Evolutionary conservation across 1,140 invertebrate species (phyloP).

Genomic region (Charaxes varanes): DNA sequence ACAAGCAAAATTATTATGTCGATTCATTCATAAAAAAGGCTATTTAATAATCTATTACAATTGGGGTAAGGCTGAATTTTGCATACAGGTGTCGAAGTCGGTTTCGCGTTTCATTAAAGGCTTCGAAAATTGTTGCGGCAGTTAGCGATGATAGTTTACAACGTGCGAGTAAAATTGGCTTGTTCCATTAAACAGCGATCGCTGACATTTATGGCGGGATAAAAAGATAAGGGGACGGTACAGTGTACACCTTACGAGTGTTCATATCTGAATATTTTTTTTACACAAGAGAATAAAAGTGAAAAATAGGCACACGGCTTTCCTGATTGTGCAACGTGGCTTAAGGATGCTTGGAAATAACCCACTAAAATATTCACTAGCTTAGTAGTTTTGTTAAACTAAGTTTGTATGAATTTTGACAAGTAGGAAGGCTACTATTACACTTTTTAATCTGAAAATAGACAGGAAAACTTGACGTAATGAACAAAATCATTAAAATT

Average conservation of each 20-base stretch:
- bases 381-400: too few relatives aligned
- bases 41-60: not conserved
- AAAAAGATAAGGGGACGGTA: constrained; percentile 2
- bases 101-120: constrained; percentile 9
- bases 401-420: too few relatives aligned
- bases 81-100: not conserved
- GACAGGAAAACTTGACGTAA: too few relatives aligned
- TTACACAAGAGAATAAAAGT: too few relatives aligned
- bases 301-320: too few relatives aligned
- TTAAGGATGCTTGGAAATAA: too few relatives aligned
- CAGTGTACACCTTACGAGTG: constrained; percentile 1
- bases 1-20: not conserved
- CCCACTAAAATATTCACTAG: too few relatives aligned
- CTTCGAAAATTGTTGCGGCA: constrained; percentile 5
- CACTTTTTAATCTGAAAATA: too few relatives aligned
- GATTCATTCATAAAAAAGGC: not conserved
- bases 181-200: constrained; percentile 8
- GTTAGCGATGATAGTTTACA: constrained; percentile 10
- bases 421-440: too few relatives aligned
- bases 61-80: not conserved
- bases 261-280: not conserved
- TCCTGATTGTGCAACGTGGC: too few relatives aligned
- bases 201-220: constrained; percentile 8
- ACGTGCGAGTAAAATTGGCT: constrained; percentile 10
- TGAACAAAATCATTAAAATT: too few relatives aligned